phyloP scores from a whole-genome alignment of 2,113 vertebrate genomes.

The Anolis carolinensis region DNA sequence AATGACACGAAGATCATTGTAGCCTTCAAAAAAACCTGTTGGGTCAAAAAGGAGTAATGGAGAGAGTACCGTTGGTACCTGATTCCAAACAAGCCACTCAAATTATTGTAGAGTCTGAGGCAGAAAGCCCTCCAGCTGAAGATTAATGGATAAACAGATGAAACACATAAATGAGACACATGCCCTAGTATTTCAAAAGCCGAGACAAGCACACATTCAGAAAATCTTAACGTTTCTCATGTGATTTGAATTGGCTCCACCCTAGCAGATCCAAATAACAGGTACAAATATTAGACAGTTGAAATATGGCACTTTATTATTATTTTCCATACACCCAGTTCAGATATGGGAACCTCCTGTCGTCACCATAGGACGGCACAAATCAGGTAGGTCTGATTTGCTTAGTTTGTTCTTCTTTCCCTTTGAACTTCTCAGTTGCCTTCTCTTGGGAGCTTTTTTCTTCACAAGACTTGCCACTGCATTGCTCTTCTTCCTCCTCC shows the following conservation, averaged over 20 bases:
- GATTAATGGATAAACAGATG: not conserved
- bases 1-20: no score
- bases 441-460: not conserved
- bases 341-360: constrained; percentile 19
- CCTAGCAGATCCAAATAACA: not conserved
- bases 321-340: constrained; percentile 29
- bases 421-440: not conserved
- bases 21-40: no score
- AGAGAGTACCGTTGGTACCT: no score
- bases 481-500: not conserved
- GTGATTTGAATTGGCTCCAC: not conserved
- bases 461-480: not conserved
- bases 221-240: not conserved
- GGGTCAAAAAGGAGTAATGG: no score
- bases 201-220: not conserved
- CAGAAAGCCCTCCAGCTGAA: not conserved
- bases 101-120: no score
- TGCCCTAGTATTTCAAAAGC: not conserved
- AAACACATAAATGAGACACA: not conserved
- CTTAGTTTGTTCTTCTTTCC: not conserved
- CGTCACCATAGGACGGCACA: not conserved
- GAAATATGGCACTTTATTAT: constrained; percentile 25
- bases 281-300: not conserved
- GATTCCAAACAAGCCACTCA: no score
- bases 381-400: not conserved